phyloP scores from a whole-genome alignment of 30 jellyfish, hydroid and myxozoan genomes.

The Aurelia aurita region DNA sequence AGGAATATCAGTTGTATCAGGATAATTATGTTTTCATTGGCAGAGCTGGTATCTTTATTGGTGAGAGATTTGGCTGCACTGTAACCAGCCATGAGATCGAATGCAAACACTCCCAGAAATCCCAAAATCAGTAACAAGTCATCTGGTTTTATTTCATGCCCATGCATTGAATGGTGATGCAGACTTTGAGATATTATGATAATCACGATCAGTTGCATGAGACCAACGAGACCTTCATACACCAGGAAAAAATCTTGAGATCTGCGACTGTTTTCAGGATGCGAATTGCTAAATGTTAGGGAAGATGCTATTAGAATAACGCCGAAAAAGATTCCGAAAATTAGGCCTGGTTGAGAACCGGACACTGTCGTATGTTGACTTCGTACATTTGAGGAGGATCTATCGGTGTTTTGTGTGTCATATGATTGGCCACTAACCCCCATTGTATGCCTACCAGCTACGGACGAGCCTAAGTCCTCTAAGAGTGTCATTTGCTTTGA shows the following conservation, averaged over 20 bases:
- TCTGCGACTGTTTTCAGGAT: background rate
- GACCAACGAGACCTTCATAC: slow-evolving; percentile 26
- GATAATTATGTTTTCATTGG: background rate
- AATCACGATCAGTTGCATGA: slow-evolving; percentile 12
- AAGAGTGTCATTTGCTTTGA: slow-evolving; percentile 16
- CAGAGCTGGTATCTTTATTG: background rate
- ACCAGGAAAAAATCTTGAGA: slow-evolving; percentile 30
- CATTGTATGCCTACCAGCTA: background rate
- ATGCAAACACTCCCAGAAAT: slow-evolving; percentile 25
- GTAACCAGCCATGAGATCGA: background rate
- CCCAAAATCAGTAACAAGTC: slow-evolving; percentile 12
- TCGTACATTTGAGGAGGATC: no score
- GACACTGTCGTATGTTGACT: background rate
- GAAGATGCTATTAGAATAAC: slow-evolving; percentile 22
- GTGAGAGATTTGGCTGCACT: slow-evolving; percentile 2
- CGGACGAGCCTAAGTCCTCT: background rate
- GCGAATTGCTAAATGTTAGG: slow-evolving; percentile 1
- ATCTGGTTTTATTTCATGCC: background rate
- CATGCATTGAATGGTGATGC: slow-evolving; percentile 10
- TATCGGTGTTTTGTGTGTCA: no score
- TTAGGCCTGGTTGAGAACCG: slow-evolving; percentile 44
- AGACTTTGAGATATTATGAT: background rate
- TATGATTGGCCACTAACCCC: background rate
- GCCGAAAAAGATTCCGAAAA: slow-evolving; percentile 22
- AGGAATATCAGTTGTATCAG: slow-evolving; percentile 15